Percentiles rank a stretch among this genome's conserved stretches.
Evolutionary conservation across 92 coral and sea anemone genomes (phyloP).

Genomic region (Palythoa caribaeorum): DNA sequence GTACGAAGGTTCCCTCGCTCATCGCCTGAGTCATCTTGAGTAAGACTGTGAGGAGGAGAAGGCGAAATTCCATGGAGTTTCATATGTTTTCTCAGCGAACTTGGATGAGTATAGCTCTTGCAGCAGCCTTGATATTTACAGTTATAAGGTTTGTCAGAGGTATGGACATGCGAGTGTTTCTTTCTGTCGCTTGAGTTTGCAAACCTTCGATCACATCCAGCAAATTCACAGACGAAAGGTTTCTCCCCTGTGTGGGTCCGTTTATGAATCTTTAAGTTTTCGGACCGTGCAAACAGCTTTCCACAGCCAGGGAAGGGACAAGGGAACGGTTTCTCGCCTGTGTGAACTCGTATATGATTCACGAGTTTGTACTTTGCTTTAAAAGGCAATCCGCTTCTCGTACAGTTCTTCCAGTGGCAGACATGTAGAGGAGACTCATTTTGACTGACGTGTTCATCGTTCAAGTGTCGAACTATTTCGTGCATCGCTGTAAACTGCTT

Average conservation of each 20-base stretch:
- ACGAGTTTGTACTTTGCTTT: constrained; percentile 99
- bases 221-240: constrained; percentile 96
- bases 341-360: constrained; percentile 96
- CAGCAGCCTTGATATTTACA: constrained; percentile 97
- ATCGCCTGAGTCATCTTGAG: constrained; percentile 67
- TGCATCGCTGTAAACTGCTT: constrained; percentile 97
- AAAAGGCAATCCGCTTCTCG: constrained; percentile 94
- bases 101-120: constrained; percentile 99
- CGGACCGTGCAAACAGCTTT: constrained; percentile 97
- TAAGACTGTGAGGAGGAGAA: constrained; percentile 82
- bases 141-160: constrained; percentile 98
- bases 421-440: constrained; percentile 98
- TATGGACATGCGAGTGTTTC: constrained; percentile 98
- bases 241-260: constrained; percentile 99
- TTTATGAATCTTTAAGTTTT: constrained; percentile 97
- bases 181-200: constrained; percentile 99
- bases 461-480: constrained; percentile 95
- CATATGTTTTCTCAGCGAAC: constrained; percentile 98
- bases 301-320: constrained; percentile 99
- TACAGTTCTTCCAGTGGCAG: constrained; percentile 97
- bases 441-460: constrained; percentile 99
- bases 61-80: constrained; percentile 95
- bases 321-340: constrained; percentile 98
- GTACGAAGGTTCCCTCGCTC: constrained; percentile 60
- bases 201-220: constrained; percentile 97